Conservation (phyloP, 2,797 vertebrate species). For the Simalia tracyae region DNA sequence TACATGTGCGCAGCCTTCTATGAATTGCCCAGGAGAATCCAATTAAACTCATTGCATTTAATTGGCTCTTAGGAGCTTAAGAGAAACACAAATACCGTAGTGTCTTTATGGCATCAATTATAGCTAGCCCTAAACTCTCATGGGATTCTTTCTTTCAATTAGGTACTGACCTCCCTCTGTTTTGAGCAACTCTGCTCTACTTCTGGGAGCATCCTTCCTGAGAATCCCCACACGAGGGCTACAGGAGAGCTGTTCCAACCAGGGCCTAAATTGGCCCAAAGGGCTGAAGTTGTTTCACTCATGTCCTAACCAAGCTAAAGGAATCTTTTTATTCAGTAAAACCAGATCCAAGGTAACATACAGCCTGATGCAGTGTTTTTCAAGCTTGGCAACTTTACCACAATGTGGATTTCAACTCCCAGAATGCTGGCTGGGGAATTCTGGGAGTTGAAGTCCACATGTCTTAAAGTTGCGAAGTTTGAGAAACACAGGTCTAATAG, state of each 20-base stretch:
- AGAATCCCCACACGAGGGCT: not conserved
- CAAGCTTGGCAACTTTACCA: not conserved
- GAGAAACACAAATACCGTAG: not conserved
- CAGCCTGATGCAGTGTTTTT: not conserved
- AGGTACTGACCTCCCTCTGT: not conserved
- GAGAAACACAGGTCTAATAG: not conserved
- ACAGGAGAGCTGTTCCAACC: not conserved
- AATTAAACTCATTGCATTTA: constrained; percentile 15
- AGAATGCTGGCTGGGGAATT: not conserved
- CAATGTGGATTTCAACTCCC: not conserved
- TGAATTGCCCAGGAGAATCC: constrained; percentile 16
- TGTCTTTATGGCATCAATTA: constrained; percentile 14
- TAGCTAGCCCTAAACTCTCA: not conserved
- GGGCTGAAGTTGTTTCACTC: not conserved
- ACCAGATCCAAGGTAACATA: not conserved
- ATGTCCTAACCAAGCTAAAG: not conserved
- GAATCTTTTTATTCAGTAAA: not conserved
- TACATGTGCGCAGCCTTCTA: not conserved
- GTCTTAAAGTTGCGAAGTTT: not conserved
- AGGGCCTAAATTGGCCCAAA: not conserved
- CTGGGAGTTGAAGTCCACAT: not conserved
- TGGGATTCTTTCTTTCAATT: not conserved
- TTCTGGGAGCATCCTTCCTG: not conserved
- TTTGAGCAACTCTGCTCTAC: constrained; percentile 5
- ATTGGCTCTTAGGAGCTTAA: constrained; percentile 7